phyloP scores from a whole-genome alignment of 2,888 invertebrate species.

The Spodoptera picta region DNA sequence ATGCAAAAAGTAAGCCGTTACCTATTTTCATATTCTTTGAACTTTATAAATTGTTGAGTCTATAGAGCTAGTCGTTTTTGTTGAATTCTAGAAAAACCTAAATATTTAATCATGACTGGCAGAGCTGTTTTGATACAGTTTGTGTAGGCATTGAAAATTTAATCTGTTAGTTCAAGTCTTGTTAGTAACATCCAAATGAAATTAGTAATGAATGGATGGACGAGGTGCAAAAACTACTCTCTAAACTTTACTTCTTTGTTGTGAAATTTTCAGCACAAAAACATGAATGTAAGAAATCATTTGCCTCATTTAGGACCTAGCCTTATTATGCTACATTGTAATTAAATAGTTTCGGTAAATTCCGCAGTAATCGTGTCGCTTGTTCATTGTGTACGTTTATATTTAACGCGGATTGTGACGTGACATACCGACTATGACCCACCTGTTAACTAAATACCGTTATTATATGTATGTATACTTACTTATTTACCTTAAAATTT shows the following conservation, averaged over 20 bases:
- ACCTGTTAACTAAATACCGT: conserved; percentile 66
- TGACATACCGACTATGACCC: conserved; percentile 61
- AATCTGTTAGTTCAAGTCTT: neutral
- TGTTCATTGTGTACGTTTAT: conserved; percentile 62
- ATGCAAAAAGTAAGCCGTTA: conserved; percentile 35
- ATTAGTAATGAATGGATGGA: neutral
- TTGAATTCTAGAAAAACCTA: conserved; percentile 12
- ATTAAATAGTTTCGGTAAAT: conserved; percentile 51
- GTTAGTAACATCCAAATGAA: too few relatives aligned
- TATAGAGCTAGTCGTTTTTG: conserved; percentile 17
- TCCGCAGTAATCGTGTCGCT: conserved; percentile 61
- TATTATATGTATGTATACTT: conserved; percentile 49
- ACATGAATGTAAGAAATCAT: conserved; percentile 4
- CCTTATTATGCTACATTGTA: conserved; percentile 39
- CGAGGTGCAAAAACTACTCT: neutral
- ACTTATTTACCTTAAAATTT: conserved; percentile 43
- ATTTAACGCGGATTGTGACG: conserved; percentile 66
- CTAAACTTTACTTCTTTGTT: neutral
- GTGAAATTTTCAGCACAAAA: conserved; percentile 7
- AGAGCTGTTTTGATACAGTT: conserved; percentile 1
- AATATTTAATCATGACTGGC: conserved; percentile 24
- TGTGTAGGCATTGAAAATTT: neutral
- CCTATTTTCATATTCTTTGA: conserved; percentile 36
- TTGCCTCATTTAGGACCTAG: conserved; percentile 10
- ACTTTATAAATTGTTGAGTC: conserved; percentile 26